These are phyloP conservation scores for Lasiurus cinereus DNA, from an alignment of 2,113 vertebrate genomes.

Conservation along the genomic window DNA sequence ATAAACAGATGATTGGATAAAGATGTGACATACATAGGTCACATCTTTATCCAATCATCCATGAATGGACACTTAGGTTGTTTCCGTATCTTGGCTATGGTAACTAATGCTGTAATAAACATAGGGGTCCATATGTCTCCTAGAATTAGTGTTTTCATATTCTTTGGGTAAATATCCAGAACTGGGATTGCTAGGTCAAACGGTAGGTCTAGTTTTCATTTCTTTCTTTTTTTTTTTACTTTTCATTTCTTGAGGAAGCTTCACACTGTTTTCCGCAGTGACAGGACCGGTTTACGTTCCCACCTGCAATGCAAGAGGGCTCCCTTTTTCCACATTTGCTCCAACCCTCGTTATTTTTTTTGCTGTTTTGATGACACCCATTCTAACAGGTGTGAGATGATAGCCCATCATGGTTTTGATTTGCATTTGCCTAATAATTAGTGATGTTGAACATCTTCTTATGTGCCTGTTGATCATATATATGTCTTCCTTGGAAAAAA, in stretches of 20 bases:
- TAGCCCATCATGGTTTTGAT: background rate
- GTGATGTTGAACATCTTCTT: no score
- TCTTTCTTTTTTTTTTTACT: no score
- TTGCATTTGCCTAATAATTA: background rate
- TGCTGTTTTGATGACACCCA: background rate
- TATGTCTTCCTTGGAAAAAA: background rate
- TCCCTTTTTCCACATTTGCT: background rate
- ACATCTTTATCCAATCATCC: background rate
- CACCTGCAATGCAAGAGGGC: no score
- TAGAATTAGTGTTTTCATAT: background rate
- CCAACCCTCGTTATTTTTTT: background rate
- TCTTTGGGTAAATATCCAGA: background rate
- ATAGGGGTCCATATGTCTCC: no score
- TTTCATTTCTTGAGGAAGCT: background rate
- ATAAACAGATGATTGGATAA: background rate
- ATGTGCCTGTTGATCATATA: no score
- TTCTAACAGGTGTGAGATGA: background rate
- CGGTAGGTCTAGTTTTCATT: background rate
- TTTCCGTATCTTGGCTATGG: background rate
- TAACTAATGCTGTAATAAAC: background rate
- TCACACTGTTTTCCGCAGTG: background rate
- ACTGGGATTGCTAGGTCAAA: background rate
- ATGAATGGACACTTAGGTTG: background rate
- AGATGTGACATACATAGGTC: background rate
- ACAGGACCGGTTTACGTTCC: background rate